phyloP scores from a whole-genome alignment of 2,797 vertebrate genomes.

The Psittacula echo region DNA sequence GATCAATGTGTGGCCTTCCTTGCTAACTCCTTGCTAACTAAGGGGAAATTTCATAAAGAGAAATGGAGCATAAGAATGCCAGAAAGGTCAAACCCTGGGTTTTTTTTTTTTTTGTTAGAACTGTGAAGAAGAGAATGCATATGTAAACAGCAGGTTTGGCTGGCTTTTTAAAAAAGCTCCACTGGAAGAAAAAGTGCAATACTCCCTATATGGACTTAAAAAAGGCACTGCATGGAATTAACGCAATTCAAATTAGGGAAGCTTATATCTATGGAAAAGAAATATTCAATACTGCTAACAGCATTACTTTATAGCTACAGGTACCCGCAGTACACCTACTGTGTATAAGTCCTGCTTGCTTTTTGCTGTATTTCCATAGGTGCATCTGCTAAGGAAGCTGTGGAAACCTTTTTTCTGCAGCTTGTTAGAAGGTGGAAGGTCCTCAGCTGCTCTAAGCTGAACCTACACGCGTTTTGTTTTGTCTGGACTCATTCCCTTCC shows the following conservation, averaged over 20 bases:
- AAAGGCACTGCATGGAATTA: neutral
- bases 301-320: neutral
- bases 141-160: neutral
- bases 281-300: neutral
- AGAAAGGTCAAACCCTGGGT: neutral
- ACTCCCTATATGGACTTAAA: neutral
- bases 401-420: neutral
- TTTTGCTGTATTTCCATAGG: neutral
- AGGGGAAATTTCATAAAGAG: neutral
- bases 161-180: neutral
- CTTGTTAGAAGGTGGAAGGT: neutral
- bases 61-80: neutral
- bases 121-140: neutral
- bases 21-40: neutral
- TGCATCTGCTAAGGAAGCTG: neutral
- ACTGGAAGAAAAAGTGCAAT: neutral
- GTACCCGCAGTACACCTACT: neutral
- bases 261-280: neutral
- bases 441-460: neutral
- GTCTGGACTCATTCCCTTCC: neutral
- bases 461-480: rapidly evolving
- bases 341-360: neutral
- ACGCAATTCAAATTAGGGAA: neutral
- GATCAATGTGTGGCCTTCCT: conserved; percentile 5
- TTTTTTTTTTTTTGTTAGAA: neutral